Evolutionary conservation across 2,888 invertebrate genomes (phyloP), one percentile per base, ranked within the genome.

Genomic region (Sesia bembeciformis): DNA sequence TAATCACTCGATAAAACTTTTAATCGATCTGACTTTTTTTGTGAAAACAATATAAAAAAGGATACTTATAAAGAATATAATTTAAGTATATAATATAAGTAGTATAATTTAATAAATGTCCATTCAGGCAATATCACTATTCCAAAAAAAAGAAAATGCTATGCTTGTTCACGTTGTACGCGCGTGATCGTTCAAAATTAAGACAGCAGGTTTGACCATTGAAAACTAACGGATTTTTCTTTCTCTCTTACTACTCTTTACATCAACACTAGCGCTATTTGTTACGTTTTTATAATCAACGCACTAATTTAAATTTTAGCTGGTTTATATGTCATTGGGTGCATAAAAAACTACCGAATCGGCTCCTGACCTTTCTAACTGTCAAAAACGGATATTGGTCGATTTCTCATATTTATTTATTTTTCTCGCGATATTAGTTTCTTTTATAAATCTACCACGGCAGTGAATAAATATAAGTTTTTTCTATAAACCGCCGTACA

Each of bases 341-440:
- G 52, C 54, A 60, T 63, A 65, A 66, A 63, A 62, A 56, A 59
- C 53, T 62, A 73, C 76, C 5, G 71, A 72, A 71, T 71, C 77
- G 85, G 82, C 79, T 82, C 81, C 80, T 84, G 84, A 84, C 83
- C 83, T 82, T 80, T 74, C 23, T 63, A 71, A 62, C 72, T 81
- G 81, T 84, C 86, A 83, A 76, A 78, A 69, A 23, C 78, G 78
- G 78, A 82, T 74, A 78, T 81, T 80, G 74, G 66, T 70, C 70
- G 75, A 71, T 64, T 67, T 66, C 64, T 56, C 63, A 63, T 23
- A 23, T 23, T 23, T 23, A 23, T 70, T 72, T 72, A 66, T 74
- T 75, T 78, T 77, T 63, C 67, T 42, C 5, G 5, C 7, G 42
- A 6, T 6, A 42, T 6, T 42, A 42, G 7, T 6, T 42, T 3